Percentiles rank a stretch among this genome's conserved stretches.
Evolutionary conservation across 2,888 invertebrate genomes (phyloP).

Genomic region (Agrotis ipsilon): DNA sequence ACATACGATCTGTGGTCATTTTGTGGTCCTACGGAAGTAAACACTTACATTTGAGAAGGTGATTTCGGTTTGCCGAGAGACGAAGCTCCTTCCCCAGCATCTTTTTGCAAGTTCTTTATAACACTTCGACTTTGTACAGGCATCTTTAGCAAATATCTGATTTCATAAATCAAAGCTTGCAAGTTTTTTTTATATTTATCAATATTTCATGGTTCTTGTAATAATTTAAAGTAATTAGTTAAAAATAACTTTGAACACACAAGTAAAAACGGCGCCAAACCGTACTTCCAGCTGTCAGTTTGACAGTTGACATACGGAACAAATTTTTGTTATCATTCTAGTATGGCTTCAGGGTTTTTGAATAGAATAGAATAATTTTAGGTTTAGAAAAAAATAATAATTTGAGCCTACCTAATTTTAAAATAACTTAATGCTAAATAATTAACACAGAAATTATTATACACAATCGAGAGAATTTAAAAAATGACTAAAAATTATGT

Average conservation of each 20-base stretch:
- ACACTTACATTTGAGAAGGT: conserved; percentile 57
- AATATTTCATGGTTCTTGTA: conserved; percentile 13
- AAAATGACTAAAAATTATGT: no score
- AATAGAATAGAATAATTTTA: no score
- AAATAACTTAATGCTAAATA: no score
- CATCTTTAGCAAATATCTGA: conserved; percentile 50
- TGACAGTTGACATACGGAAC: not conserved
- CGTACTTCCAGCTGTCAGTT: not conserved
- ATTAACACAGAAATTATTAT: no score
- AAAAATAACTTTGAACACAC: conserved; percentile 8
- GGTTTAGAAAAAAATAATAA: no score
- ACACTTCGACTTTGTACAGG: conserved; percentile 66
- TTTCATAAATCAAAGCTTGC: not conserved
- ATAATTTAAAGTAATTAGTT: not conserved
- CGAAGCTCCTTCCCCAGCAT: conserved; percentile 50
- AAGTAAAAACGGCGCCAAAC: conserved; percentile 39
- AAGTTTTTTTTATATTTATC: conserved; percentile 4
- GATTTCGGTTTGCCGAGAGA: conserved; percentile 46
- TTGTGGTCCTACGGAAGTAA: not conserved
- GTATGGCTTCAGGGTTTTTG: no score
- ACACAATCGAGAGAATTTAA: no score
- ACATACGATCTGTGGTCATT: not conserved
- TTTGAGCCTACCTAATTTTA: no score
- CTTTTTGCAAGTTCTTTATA: conserved; percentile 48
- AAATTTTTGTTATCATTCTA: no score